phyloP scores from a whole-genome alignment of 2,113 vertebrate species.

The Takifugu flavidus region DNA sequence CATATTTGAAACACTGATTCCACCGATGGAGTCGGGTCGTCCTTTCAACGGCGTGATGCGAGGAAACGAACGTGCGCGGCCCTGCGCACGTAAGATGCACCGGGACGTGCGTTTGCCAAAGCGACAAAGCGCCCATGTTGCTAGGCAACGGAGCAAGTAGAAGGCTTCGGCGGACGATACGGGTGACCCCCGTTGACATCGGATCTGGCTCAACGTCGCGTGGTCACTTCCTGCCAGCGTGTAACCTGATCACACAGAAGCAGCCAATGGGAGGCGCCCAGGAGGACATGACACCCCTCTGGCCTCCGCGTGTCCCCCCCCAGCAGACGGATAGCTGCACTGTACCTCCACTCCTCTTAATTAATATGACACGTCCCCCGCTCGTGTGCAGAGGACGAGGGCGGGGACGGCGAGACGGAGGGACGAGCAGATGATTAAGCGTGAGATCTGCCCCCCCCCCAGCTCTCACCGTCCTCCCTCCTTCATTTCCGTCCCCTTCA shows the following conservation, averaged over 20 bases:
- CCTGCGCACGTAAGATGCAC: too few species aligned
- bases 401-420: conserved; percentile 54
- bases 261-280: conserved; percentile 60
- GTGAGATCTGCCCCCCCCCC: conserved; percentile 59
- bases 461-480: conserved; percentile 35
- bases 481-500: conserved; percentile 43
- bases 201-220: conserved; percentile 22
- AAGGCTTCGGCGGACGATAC: conserved; percentile 16
- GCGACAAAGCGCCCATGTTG: too few species aligned
- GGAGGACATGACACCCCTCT: conserved; percentile 37
- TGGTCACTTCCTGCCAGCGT: conserved; percentile 32
- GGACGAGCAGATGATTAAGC: conserved; percentile 92
- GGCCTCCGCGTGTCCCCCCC: conserved; percentile 29
- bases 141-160: background rate
- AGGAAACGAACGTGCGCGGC: too few species aligned
- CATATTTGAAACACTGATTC: too few species aligned
- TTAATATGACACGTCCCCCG: conserved; percentile 74
- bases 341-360: conserved; percentile 69
- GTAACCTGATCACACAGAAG: conserved; percentile 49
- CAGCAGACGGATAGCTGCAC: conserved; percentile 63
- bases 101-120: too few species aligned
- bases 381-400: conserved; percentile 80
- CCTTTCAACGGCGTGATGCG: too few species aligned
- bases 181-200: conserved; percentile 22
- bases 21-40: too few species aligned